phyloP scores from a whole-genome alignment of 92 coral and sea anemone genomes.

The Galaxea fascicularis region DNA sequence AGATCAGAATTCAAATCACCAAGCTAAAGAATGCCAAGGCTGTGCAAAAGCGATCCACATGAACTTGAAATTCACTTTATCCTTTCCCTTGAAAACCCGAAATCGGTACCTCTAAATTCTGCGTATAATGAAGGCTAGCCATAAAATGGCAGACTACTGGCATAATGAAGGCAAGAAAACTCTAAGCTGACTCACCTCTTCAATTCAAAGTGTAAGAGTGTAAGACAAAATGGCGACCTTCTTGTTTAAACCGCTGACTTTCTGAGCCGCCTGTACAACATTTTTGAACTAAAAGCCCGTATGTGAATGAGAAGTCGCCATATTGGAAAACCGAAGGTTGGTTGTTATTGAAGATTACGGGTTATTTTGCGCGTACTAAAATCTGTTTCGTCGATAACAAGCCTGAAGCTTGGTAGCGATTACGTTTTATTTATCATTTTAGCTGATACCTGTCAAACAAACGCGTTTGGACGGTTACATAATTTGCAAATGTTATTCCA shows the following conservation, averaged over 20 bases:
- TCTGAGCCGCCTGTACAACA: not conserved
- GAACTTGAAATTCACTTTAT: no score
- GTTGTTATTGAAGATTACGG: conserved; percentile 12
- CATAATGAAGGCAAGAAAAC: not conserved
- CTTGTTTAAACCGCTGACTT: conserved; percentile 18
- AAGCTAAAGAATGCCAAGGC: no score
- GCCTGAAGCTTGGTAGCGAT: not conserved
- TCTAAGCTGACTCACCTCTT: no score
- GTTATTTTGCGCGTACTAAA: not conserved
- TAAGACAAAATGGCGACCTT: conserved; percentile 6
- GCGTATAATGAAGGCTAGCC: no score
- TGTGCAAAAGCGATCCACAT: no score
- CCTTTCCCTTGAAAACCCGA: no score
- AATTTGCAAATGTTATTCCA: not conserved
- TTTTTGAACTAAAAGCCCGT: conserved; percentile 23
- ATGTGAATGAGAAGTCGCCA: conserved; percentile 21
- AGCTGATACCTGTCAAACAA: not conserved
- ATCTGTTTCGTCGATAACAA: not conserved
- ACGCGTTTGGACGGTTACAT: not conserved
- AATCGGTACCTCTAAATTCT: no score
- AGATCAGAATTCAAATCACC: no score
- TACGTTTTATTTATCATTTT: no score
- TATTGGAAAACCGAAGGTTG: not conserved
- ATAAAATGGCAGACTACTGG: no score
- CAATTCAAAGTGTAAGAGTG: no score